Base-by-base conservation (phyloP, 2,113 vertebrate genomes). In the Hemicordylus capensis region DNA sequence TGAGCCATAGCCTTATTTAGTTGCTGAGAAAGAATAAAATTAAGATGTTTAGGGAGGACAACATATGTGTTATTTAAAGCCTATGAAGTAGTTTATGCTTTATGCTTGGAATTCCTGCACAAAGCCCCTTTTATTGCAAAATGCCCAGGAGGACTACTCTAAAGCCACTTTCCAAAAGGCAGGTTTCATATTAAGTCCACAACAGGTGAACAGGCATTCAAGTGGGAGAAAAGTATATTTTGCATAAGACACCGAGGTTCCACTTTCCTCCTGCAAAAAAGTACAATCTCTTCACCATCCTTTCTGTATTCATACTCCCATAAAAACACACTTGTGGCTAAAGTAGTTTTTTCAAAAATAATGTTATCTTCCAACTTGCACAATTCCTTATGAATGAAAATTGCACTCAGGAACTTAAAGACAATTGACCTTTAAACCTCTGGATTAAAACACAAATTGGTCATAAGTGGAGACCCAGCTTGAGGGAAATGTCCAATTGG, bases 381-480 rank as follows among this genome's bases (percentile, higher is more conserved):
- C 75, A 66, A 4, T 70, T 73, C 85, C 67, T 20, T 85, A 24
- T 72, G 76, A 64, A 67, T 17, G 28, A 51, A 78, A 51, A 78
- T 4, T 72, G 48, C 42, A 61, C 56, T 64, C 72, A 81, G 26
- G 0, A 0, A 56, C 22, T 82, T 20, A 19, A 80, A 7, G 59
- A 19, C 15, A 58, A 6, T 42, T 3, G 2, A 76, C n/a, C 4
- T 0, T 24, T 63, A 39, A 20, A 82, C 7, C 70, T 72, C 73
- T 89, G 67, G 44, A 17, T 91, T 92, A 97, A 89, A 97, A 97
- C 74, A 96, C 92, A 92, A 95, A 99, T 93, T 98, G 96, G 90
- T 97, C 95, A 0, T 99, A 99, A 46, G 98, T 98, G 93, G 97
- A 98, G 95, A 98, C 97, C 99, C 99, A 99, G 42, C 96, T 96